Conservation (phyloP, 2,888 invertebrate species). For the Poecilus cupreus region DNA sequence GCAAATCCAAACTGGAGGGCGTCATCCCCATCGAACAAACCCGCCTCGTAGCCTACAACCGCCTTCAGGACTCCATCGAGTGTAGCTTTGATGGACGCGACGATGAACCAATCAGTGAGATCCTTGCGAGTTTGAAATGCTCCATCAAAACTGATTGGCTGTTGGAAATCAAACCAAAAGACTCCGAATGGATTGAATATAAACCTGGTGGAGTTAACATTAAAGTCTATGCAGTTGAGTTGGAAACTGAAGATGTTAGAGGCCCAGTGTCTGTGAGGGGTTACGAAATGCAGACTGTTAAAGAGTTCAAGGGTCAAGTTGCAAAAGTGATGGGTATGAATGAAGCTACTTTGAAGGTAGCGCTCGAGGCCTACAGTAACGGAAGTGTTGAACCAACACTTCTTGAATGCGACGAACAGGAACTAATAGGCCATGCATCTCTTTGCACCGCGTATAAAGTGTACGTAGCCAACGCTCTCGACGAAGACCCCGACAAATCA, state of each 20-base stretch:
- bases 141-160: conserved; percentile 77
- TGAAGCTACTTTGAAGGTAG: conserved; percentile 71
- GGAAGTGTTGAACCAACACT: conserved; percentile 65
- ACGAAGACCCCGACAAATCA: conserved; percentile 73
- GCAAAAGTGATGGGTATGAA: conserved; percentile 73
- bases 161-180: conserved; percentile 79
- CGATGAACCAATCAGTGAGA: conserved; percentile 72
- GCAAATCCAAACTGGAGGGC: conserved; percentile 76
- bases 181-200: conserved; percentile 79
- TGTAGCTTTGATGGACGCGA: conserved; percentile 80
- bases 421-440: conserved; percentile 69
- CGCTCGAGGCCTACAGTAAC: conserved; percentile 72
- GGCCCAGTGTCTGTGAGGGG: conserved; percentile 79
- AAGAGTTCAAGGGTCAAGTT: conserved; percentile 76
- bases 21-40: conserved; percentile 79
- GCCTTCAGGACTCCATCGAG: conserved; percentile 78
- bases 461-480: conserved; percentile 73
- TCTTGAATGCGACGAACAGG: conserved; percentile 70
- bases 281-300: conserved; percentile 75
- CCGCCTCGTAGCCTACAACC: conserved; percentile 83
- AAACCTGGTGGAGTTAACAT: conserved; percentile 77
- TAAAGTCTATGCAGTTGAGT: conserved; percentile 79
- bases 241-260: conserved; percentile 77
- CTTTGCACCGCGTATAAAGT: conserved; percentile 71
- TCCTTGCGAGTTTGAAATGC: conserved; percentile 73